Conservation (phyloP, 2,888 invertebrate species). For the Sinopyrophorus schimmeli region DNA sequence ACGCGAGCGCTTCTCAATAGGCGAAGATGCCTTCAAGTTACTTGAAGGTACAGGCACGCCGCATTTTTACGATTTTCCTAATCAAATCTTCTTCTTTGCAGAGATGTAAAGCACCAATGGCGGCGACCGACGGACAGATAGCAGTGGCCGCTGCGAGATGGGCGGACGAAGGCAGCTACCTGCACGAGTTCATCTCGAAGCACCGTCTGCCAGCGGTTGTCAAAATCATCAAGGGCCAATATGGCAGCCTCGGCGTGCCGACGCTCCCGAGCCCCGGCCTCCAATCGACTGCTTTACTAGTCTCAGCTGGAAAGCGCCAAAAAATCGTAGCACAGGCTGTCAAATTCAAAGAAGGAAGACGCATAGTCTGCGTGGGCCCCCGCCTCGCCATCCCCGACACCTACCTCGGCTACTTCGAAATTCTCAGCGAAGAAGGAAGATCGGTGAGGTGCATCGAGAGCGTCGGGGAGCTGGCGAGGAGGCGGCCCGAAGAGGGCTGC, state of each 20-base stretch:
- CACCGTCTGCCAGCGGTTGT: constrained; percentile 81
- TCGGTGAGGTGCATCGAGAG: constrained; percentile 89
- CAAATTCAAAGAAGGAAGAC: constrained; percentile 85
- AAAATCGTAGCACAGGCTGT: constrained; percentile 88
- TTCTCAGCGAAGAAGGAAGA: constrained; percentile 91
- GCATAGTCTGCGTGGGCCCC: constrained; percentile 79
- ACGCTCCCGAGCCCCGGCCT: constrained; percentile 83
- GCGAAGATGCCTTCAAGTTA: too few species aligned
- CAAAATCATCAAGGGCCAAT: constrained; percentile 92
- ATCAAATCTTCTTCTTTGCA: constrained; percentile 52
- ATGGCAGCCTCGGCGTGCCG: constrained; percentile 87
- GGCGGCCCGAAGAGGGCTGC: constrained; percentile 74
- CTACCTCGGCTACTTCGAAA: constrained; percentile 91
- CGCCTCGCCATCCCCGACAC: constrained; percentile 88
- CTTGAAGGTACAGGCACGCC: too few species aligned
- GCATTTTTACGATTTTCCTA: too few species aligned
- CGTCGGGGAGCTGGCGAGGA: constrained; percentile 78
- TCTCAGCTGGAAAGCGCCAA: constrained; percentile 82
- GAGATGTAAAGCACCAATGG: constrained; percentile 68
- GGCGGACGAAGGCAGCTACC: constrained; percentile 74
- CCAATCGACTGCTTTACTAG: constrained; percentile 82
- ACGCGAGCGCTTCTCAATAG: constrained; percentile 40
- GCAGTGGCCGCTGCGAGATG: constrained; percentile 81
- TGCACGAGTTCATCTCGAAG: constrained; percentile 72
- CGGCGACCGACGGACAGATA: constrained; percentile 89